A percentile compares a stretch with the other conserved stretches of the same genome.
Evolutionary conservation across 1,140 invertebrate species (phyloP).

Genomic region (Ips nitidus): DNA sequence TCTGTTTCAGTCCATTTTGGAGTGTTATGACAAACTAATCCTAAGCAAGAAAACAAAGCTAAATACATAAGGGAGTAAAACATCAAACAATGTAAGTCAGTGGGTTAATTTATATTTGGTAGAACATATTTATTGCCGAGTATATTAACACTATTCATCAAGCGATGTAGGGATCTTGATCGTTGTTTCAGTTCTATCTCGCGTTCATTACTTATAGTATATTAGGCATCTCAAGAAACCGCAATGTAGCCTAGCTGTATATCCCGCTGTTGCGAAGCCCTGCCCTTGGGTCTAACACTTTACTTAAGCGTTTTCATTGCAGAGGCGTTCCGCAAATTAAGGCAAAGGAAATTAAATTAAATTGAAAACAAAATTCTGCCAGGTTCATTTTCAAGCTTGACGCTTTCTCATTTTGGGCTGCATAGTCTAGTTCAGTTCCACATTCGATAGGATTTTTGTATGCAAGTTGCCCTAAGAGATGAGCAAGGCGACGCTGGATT

Average conservation of each 20-base stretch:
- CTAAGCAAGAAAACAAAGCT: not conserved
- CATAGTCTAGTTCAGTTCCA: too few relatives aligned
- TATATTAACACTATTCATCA: constrained; percentile 38
- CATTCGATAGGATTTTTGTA: too few relatives aligned
- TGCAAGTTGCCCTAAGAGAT: too few relatives aligned
- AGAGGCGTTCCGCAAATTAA: constrained; percentile 22
- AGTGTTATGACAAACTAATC: not conserved
- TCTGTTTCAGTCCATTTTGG: too few relatives aligned
- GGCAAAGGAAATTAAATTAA: not conserved
- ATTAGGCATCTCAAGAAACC: constrained; percentile 38
- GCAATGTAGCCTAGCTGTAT: constrained; percentile 32
- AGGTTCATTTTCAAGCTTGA: too few relatives aligned
- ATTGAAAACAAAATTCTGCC: not conserved
- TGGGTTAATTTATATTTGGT: constrained; percentile 27
- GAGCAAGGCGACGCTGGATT: too few relatives aligned
- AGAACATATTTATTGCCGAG: constrained; percentile 18
- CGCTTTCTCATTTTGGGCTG: too few relatives aligned
- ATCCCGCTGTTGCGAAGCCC: constrained; percentile 28
- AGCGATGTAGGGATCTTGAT: constrained; percentile 34
- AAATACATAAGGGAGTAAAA: not conserved
- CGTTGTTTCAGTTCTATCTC: constrained; percentile 35
- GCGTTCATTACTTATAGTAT: constrained; percentile 37
- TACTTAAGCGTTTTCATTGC: constrained; percentile 32
- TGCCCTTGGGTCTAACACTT: constrained; percentile 34
- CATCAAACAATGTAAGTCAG: constrained; percentile 17